Conservation (phyloP, 2,888 invertebrate genomes). For the Ophioninae sp. region DNA sequence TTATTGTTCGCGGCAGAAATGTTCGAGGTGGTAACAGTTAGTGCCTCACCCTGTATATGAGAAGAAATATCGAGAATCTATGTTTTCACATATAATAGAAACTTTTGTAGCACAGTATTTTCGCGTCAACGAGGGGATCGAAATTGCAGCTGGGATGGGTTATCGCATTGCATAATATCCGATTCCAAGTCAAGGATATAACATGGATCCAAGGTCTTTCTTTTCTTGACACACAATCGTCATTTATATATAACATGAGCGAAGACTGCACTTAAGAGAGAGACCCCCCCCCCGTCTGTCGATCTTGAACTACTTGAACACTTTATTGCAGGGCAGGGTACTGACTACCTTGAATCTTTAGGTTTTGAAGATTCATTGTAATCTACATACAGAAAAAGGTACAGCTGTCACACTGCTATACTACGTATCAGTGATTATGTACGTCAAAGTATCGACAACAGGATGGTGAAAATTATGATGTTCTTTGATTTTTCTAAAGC, state of each 20-base stretch:
- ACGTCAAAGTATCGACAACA: too few relatives aligned
- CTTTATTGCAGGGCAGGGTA: neutral
- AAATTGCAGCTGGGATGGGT: slow-evolving; percentile 25
- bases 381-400: too few relatives aligned
- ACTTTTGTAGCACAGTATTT: slow-evolving; percentile 6
- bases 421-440: too few relatives aligned
- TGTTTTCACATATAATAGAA: slow-evolving; percentile 14
- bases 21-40: too few relatives aligned
- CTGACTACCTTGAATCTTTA: neutral
- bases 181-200: slow-evolving; percentile 36
- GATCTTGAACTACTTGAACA: too few relatives aligned
- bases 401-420: too few relatives aligned
- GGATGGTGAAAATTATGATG: too few relatives aligned
- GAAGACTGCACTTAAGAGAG: slow-evolving; percentile 21
- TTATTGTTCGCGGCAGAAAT: too few relatives aligned
- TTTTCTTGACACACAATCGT: slow-evolving; percentile 5
- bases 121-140: slow-evolving; percentile 4
- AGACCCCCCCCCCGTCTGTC: neutral
- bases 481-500: too few relatives aligned
- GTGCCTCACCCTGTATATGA: too few relatives aligned
- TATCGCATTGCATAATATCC: slow-evolving; percentile 34
- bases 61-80: slow-evolving; percentile 18
- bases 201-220: slow-evolving; percentile 1
- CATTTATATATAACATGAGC: slow-evolving; percentile 12
- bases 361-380: too few relatives aligned